Evolutionary conservation across 92 coral and sea anemone genomes (phyloP).

Genomic region (Chrysogorgia sp.): DNA sequence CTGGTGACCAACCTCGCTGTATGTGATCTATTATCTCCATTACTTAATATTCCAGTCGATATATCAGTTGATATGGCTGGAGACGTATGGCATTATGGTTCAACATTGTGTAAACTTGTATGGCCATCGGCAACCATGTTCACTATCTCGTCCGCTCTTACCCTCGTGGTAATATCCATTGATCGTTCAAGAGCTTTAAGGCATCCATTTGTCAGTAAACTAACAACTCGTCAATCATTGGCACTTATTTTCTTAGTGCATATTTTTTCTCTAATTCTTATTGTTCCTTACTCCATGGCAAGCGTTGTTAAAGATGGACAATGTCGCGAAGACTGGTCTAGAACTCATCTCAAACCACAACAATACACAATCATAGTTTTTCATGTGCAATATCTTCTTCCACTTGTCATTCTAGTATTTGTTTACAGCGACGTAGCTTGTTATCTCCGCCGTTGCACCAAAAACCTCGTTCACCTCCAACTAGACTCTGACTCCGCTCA

Average conservation of each 20-base stretch:
- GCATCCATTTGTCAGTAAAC: constrained; percentile 88
- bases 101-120: constrained; percentile 73
- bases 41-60: constrained; percentile 88
- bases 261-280: constrained; percentile 52
- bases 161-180: constrained; percentile 84
- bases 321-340: constrained; percentile 82
- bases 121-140: constrained; percentile 85
- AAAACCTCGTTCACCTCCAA: constrained; percentile 5
- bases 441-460: constrained; percentile 54
- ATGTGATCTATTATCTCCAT: constrained; percentile 85
- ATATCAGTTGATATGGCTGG: constrained; percentile 78
- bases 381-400: constrained; percentile 79
- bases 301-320: constrained; percentile 51
- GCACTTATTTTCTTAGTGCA: constrained; percentile 58
- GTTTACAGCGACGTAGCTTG: constrained; percentile 83
- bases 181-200: constrained; percentile 85
- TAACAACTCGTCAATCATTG: constrained; percentile 67
- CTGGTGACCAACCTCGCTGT: constrained; percentile 86
- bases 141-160: constrained; percentile 80
- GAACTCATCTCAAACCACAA: constrained; percentile 63
- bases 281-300: constrained; percentile 73
- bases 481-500: not conserved
- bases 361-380: constrained; percentile 76
- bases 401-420: constrained; percentile 69
- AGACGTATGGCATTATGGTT: constrained; percentile 78